Conservation (phyloP, 2,113 vertebrate species). For the Nasalis larvatus region DNA sequence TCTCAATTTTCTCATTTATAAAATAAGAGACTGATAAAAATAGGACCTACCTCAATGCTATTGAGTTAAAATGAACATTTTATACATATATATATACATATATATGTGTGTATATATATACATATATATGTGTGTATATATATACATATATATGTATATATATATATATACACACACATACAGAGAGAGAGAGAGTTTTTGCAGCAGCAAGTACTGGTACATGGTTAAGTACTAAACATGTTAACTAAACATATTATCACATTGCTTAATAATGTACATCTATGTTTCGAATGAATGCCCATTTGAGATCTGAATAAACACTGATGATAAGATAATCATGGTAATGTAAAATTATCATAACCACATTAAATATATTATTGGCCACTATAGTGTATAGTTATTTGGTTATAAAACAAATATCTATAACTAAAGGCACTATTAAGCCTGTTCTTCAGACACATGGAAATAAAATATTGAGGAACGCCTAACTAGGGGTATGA, state of each 20-base stretch:
- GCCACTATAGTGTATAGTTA: not conserved
- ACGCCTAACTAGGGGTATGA: not conserved
- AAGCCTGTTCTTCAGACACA: constrained; percentile 6
- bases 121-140: too few relatives aligned
- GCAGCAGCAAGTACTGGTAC: not conserved
- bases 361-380: not conserved
- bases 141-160: not conserved
- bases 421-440: not conserved
- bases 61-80: constrained; percentile 4
- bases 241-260: not conserved
- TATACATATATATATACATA: not conserved
- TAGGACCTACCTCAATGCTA: not conserved
- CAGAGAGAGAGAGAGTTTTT: not conserved
- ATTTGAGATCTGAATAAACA: not conserved
- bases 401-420: constrained; percentile 36
- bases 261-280: not conserved
- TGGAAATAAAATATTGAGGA: not conserved
- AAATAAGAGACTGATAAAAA: not conserved
- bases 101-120: not conserved
- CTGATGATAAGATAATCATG: not conserved
- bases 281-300: not conserved
- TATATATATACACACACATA: not conserved
- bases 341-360: not conserved
- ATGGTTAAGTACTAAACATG: not conserved
- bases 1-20: not conserved